Base-by-base conservation (phyloP, 2,797 vertebrate species). In the Hemibagrus guttatus region DNA sequence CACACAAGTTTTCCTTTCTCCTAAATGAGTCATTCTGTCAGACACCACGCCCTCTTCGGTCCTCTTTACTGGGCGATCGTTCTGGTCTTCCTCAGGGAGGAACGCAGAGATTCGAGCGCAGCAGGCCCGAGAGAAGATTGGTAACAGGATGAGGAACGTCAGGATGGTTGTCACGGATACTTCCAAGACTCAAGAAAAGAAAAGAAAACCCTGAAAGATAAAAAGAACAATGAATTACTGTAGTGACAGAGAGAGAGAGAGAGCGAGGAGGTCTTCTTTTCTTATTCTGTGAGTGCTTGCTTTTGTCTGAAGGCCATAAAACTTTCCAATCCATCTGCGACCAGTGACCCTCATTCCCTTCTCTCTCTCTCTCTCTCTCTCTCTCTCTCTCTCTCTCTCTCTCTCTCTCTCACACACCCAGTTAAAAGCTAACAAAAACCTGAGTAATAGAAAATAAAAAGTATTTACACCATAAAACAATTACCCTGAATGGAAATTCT, bases 101-200 rank as follows among this genome's bases (percentile, higher is more conserved):
- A 66, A 42, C 4, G 39, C 14, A 78, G 56, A 31, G 56, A 49
- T 42, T 35, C 17, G 66, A 31, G 35, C 0, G 58, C 31, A 1
- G 19, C 21, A 49, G 76, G 42, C 17, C n/a, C 31, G 28, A 81
- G 59, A 6, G 9, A 39, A 9, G 14, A 52, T 52, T 11, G 9
- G 26, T 19, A 11, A 7, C 4, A 52, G 64, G 59, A 84, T 74
- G 82, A 64, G 46, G 46, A 31, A 84, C 0, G 28, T 35, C 80
- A 46, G 78, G 56, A 69, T 49, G 91, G 92, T 93, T 89, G 93
- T 91, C 90, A 71, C 87, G 82, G 92, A 92, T 91, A 87, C 90
- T 84, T 86, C 86, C 75, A 88, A 86, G 87, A 90, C 90, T 92
- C 66, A 85, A 13, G 71, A 75, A 16, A 76, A 42, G 54, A n/a